Base-by-base conservation (phyloP, 2,797 vertebrate species). In the Catharus ustulatus region DNA sequence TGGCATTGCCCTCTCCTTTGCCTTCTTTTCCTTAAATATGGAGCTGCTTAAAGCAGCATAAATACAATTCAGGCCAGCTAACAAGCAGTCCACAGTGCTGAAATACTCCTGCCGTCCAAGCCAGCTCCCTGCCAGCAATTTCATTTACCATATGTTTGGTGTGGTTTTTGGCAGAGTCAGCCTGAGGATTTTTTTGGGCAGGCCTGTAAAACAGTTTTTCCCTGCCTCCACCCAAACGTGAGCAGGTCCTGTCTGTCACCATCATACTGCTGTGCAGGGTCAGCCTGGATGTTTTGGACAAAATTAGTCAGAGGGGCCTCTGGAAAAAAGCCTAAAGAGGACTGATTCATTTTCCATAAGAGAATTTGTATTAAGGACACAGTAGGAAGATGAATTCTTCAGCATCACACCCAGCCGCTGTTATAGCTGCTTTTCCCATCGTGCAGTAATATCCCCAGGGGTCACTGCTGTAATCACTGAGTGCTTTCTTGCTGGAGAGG, bases 71-170 rank as follows among this genome's bases (percentile, higher is more conserved):
- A 69, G 78, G 77, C 81, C 74, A 94, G 87, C 71, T 96, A 95
- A 91, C 84, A n/a, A 94, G 94, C 87, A 91, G 91, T 96, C 94
- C 95, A 94, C 85, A 96, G 91, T 94, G 95, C 95, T 96, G 96
- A 97, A 97, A 94, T 81, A 71, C 74, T 96, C 49, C 59, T 61
- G 80, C 64, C 3, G 1, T 90, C 95, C 94, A 96, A 95, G 76
- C 77, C 67, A 94, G 85, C 85, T 95, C 87, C 77, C 62, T 94
- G 95, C 94, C 95, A 97, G 83, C 1, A 0, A 90, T 93, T 95
- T 95, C 81, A 82, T 91, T 96, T 94, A 74, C 95, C 94, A 93
- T 96, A 95, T 95, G 94, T 91, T 96, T 96, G 93, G 95, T 95
- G 93, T 94, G 94, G 87, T 83, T 97, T 95, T 93, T 96, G 94